Evolutionary conservation across 2,113 vertebrate species (phyloP), one percentile per base, ranked within the genome.

Genomic region (Asarcornis scutulata): DNA sequence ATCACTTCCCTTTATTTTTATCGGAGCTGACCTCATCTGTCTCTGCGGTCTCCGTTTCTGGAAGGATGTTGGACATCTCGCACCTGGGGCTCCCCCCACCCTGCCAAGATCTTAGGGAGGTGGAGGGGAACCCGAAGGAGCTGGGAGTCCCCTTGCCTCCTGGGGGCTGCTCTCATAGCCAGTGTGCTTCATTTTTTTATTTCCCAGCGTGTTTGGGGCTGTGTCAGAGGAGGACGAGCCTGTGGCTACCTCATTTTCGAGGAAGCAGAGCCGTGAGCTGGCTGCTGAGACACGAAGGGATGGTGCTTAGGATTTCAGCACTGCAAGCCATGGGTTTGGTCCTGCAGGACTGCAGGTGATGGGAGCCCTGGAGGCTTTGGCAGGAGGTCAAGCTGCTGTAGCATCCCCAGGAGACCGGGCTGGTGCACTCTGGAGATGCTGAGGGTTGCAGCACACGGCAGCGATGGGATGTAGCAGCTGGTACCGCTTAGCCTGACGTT

Each of bases 91-190:
- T 72, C 15, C 34, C 26, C 9, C 3, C 7, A 2, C 62, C 17
- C 62, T 40, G 62, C 36, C 62, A 27, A 34, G 76, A 32, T 40
- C n/a, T 79, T 69, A 32, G 26, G 9, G 38, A 74, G 38, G 20
- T 72, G 32, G 38, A 74, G 36, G n/a, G 71, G 29, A 15, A 23
- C 0, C 2, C 20, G 67, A 46, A 62, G 67, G 59, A 75, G 27
- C 4, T 27, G 9, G 34, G 38, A 36, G 20, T 21, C 21, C 3
- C 63, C 60, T 62, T 23, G 72, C 38, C 36, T 74, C 14, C 34
- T 0, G 0, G 7, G 7, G 26, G 4, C 81, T 77, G 34, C 23
- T 16, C 36, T 86, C 2, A 0, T 3, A 55, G 23, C 44, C 31
- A 22, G 15, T 1, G 0, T 9, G 11, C 34, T 38, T 73, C 73